These are phyloP conservation scores for Dastarcus helophoroides DNA, from an alignment of 2,888 invertebrate species.

Conservation along the genomic window DNA sequence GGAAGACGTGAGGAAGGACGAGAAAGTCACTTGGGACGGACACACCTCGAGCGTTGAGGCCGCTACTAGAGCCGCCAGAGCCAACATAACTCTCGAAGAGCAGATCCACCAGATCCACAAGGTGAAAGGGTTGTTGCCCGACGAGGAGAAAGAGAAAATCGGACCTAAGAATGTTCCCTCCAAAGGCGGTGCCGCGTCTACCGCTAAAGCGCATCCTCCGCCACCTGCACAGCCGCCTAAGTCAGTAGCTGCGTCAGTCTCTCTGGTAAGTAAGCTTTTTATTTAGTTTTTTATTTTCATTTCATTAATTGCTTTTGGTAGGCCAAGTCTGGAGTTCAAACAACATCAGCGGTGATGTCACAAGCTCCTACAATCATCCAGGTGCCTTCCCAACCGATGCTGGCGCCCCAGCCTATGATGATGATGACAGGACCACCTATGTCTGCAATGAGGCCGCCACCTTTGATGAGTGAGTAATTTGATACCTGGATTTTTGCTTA, in stretches of 20 bases:
- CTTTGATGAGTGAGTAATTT: slow-evolving; percentile 41
- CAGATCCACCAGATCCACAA: slow-evolving; percentile 97
- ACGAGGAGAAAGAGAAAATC: slow-evolving; percentile 94
- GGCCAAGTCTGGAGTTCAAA: slow-evolving; percentile 36
- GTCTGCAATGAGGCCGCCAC: slow-evolving; percentile 46
- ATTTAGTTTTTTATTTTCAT: neutral
- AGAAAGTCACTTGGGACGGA: slow-evolving; percentile 96
- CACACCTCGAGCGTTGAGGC: slow-evolving; percentile 96
- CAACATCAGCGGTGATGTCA: slow-evolving; percentile 45
- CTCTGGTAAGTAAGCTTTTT: slow-evolving; percentile 12
- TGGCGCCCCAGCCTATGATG: slow-evolving; percentile 45
- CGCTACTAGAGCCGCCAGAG: slow-evolving; percentile 84
- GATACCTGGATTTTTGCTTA: neutral
- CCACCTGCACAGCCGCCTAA: neutral
- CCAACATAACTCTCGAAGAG: slow-evolving; percentile 91
- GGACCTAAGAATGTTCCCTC: slow-evolving; percentile 63
- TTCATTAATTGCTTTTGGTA: slow-evolving; percentile 10
- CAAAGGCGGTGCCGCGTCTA: too few relatives aligned
- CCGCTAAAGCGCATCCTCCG: slow-evolving; percentile 37
- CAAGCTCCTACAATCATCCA: slow-evolving; percentile 36
- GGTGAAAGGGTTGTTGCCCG: slow-evolving; percentile 82
- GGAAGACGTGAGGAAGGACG: slow-evolving; percentile 70
- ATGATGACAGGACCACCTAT: slow-evolving; percentile 50
- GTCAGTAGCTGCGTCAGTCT: slow-evolving; percentile 10
- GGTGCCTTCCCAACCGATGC: slow-evolving; percentile 40